Conservation (phyloP, 2,888 invertebrate genomes). For the Drosophila lacicola region DNA sequence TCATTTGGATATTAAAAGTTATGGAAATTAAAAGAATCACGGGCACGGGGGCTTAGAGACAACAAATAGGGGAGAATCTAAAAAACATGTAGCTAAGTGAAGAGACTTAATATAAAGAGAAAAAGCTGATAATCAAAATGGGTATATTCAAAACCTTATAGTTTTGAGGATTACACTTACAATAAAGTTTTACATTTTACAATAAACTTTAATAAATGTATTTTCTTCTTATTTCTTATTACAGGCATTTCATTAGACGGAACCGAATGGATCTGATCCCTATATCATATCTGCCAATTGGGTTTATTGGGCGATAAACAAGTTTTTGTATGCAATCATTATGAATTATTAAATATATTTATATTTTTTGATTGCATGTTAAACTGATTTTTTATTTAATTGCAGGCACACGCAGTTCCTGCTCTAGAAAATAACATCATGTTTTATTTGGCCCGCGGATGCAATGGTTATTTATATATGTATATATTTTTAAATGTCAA, state of each 20-base stretch:
- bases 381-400: background rate
- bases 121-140: too few relatives aligned
- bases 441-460: constrained; percentile 3
- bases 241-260: background rate
- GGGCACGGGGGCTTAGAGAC: too few relatives aligned
- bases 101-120: too few relatives aligned
- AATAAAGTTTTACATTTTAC: too few relatives aligned
- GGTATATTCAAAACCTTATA: too few relatives aligned
- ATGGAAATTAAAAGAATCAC: too few relatives aligned
- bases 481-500: background rate
- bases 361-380: background rate
- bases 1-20: too few relatives aligned
- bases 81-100: too few relatives aligned
- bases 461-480: constrained; percentile 4
- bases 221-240: background rate
- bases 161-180: too few relatives aligned
- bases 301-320: background rate
- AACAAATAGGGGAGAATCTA: too few relatives aligned
- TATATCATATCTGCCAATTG: too few relatives aligned
- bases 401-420: background rate
- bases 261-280: constrained; percentile 10
- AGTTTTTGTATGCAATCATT: constrained; percentile 1
- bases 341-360: background rate
- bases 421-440: background rate
- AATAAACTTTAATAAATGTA: too few relatives aligned